A percentile compares a stretch with the other conserved stretches of the same genome.
phyloP scores from a whole-genome alignment of 2,113 vertebrate species.

The Mungos mungo region DNA sequence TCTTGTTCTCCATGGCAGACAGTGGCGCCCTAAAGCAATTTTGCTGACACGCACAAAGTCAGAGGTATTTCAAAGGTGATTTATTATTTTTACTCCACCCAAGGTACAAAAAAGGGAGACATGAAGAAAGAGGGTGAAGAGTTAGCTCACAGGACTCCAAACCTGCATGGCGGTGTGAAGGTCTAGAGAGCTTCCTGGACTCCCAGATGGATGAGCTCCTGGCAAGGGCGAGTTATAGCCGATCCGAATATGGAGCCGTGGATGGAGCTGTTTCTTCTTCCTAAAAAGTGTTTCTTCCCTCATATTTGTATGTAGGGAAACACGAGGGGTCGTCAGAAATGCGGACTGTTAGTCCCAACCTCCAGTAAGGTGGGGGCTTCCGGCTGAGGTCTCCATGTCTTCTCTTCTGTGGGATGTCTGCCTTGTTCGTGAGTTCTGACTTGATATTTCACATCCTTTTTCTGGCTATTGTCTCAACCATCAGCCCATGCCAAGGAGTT shows the following conservation, averaged over 20 bases:
- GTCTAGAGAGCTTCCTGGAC: not conserved
- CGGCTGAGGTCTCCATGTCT: not conserved
- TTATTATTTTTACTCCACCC: not conserved
- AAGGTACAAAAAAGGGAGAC: not conserved
- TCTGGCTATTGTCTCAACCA: not conserved
- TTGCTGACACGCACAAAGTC: not conserved
- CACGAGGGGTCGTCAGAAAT: not conserved
- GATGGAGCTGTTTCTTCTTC: not conserved
- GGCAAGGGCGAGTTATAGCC: not conserved
- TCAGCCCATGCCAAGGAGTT: not conserved
- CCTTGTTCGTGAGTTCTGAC: not conserved
- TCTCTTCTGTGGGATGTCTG: not conserved
- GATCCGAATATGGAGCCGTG: not conserved
- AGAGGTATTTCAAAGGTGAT: conserved; percentile 19
- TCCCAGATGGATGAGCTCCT: not conserved
- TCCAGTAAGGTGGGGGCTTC: not conserved
- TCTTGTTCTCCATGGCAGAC: not conserved
- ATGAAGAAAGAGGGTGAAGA: not conserved
- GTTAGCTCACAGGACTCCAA: not conserved
- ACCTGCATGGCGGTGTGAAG: not conserved
- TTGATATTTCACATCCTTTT: not conserved
- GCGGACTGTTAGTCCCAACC: not conserved
- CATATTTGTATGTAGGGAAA: not conserved
- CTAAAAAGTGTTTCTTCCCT: not conserved
- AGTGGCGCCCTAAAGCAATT: not conserved